phyloP scores from a whole-genome alignment of 2,888 invertebrate genomes.

The Drosophila lacicola region DNA sequence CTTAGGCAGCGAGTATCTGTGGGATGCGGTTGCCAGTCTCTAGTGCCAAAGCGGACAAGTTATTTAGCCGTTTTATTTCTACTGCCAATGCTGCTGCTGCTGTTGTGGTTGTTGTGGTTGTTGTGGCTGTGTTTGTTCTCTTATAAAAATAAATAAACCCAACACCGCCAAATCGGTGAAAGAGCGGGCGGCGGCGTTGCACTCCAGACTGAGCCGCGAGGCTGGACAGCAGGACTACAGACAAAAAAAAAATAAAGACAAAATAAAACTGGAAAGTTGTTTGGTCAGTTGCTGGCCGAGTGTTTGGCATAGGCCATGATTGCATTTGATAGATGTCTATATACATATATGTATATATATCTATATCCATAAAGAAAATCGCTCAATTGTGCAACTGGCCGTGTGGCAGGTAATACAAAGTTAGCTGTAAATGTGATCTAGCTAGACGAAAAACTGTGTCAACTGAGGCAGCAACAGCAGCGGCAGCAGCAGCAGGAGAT shows the following conservation, averaged over 20 bases:
- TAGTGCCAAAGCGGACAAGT: slow-evolving; percentile 59
- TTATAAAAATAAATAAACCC: slow-evolving; percentile 75
- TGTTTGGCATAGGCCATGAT: slow-evolving; percentile 1
- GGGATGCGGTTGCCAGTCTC: slow-evolving; percentile 50
- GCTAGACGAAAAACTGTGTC: slow-evolving; percentile 65
- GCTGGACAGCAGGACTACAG: slow-evolving; percentile 53
- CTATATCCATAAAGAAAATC: slow-evolving; percentile 29
- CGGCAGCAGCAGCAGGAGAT: slow-evolving; percentile 43
- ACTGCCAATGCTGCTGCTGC: slow-evolving; percentile 25
- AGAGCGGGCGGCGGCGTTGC: slow-evolving; percentile 41
- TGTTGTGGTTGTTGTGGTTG: slow-evolving; percentile 15
- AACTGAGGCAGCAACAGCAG: slow-evolving; percentile 17
- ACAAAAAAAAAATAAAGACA: slow-evolving; percentile 35
- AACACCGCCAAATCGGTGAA: slow-evolving; percentile 63
- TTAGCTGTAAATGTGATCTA: slow-evolving; percentile 34
- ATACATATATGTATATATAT: slow-evolving; percentile 19
- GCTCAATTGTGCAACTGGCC: slow-evolving; percentile 41
- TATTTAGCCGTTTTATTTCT: slow-evolving; percentile 56
- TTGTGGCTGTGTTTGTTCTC: slow-evolving; percentile 55
- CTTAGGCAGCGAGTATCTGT: slow-evolving; percentile 29
- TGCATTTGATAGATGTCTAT: neutral
- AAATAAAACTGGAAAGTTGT: slow-evolving; percentile 81
- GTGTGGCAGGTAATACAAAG: slow-evolving; percentile 15
- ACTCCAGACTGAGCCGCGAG: slow-evolving; percentile 31
- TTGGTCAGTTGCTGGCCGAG: slow-evolving; percentile 67